Evolutionary conservation across 2,888 invertebrate species (phyloP).

Genomic region (Meta bourneti): DNA sequence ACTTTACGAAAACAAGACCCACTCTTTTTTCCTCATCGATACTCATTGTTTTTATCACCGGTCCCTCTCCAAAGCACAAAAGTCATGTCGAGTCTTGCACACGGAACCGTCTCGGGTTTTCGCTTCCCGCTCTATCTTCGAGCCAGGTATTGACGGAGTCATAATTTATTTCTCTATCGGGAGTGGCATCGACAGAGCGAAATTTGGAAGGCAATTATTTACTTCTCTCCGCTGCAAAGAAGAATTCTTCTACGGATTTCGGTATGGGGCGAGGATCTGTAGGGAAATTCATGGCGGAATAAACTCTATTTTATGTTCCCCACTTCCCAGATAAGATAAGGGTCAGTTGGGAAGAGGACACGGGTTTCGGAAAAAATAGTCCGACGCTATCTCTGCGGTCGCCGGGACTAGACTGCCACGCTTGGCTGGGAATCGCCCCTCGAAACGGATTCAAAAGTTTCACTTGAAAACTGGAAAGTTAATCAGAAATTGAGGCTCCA

Average conservation of each 20-base stretch:
- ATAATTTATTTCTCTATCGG: too few species aligned
- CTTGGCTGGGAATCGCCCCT: constrained; percentile 44
- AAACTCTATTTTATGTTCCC: constrained; percentile 71
- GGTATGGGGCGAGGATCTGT: constrained; percentile 18
- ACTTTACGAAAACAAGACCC: too few species aligned
- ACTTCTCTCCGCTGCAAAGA: constrained; percentile 13
- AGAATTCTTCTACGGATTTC: background rate
- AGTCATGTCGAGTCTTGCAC: too few species aligned
- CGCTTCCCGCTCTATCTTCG: too few species aligned
- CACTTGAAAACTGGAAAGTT: too few species aligned
- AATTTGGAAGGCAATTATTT: constrained; percentile 57
- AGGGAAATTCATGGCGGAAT: constrained; percentile 68
- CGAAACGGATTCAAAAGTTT: too few species aligned
- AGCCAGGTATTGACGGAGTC: too few species aligned
- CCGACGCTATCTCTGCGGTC: constrained; percentile 54
- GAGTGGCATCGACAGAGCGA: constrained; percentile 34
- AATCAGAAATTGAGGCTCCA: too few species aligned
- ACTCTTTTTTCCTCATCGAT: too few species aligned
- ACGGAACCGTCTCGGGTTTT: too few species aligned
- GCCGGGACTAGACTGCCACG: background rate
- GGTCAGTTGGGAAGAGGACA: constrained; percentile 60
- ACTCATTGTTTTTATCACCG: too few species aligned
- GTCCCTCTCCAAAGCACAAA: too few species aligned
- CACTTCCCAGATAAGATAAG: constrained; percentile 67
- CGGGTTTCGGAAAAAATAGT: constrained; percentile 44